These are phyloP conservation scores for Chaetodon trifascialis DNA, from an alignment of 2,113 vertebrate species.

Conservation along the genomic window DNA sequence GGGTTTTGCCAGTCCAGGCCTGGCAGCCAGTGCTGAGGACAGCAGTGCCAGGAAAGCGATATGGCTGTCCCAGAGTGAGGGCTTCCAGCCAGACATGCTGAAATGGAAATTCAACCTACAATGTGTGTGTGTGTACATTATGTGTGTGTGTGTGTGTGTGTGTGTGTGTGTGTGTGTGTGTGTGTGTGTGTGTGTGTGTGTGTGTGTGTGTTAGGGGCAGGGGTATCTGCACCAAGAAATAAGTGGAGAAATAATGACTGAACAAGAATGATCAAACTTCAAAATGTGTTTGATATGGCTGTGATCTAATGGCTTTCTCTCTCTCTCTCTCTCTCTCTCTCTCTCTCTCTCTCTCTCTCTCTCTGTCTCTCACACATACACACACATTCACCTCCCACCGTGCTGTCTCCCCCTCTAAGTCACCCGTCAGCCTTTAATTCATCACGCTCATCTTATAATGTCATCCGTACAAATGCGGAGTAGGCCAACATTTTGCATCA, in stretches of 20 bases:
- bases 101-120: slow-evolving; percentile 69
- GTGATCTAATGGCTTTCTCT: slow-evolving; percentile 46
- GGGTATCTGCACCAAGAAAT: slow-evolving; percentile 48
- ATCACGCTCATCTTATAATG: slow-evolving; percentile 56
- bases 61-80: slow-evolving; percentile 65
- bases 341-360: too few relatives aligned
- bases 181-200: slow-evolving; percentile 25
- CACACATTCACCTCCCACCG: slow-evolving; percentile 58
- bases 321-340: too few relatives aligned
- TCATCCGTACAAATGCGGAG: slow-evolving; percentile 52
- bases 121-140: slow-evolving; percentile 10
- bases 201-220: slow-evolving; percentile 15
- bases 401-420: slow-evolving; percentile 46
- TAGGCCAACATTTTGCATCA: slow-evolving; percentile 46
- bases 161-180: slow-evolving; percentile 6
- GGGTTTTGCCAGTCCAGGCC: slow-evolving; percentile 62
- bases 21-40: slow-evolving; percentile 55
- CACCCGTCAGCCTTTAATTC: slow-evolving; percentile 61
- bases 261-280: slow-evolving; percentile 68
- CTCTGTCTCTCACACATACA: too few relatives aligned
- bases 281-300: slow-evolving; percentile 58
- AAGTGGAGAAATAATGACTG: slow-evolving; percentile 46
- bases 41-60: slow-evolving; percentile 71
- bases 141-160: slow-evolving; percentile 15
- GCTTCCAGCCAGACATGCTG: slow-evolving; percentile 54